Evolutionary conservation across 2,113 vertebrate species (phyloP).

Genomic region (Monopterus albus): DNA sequence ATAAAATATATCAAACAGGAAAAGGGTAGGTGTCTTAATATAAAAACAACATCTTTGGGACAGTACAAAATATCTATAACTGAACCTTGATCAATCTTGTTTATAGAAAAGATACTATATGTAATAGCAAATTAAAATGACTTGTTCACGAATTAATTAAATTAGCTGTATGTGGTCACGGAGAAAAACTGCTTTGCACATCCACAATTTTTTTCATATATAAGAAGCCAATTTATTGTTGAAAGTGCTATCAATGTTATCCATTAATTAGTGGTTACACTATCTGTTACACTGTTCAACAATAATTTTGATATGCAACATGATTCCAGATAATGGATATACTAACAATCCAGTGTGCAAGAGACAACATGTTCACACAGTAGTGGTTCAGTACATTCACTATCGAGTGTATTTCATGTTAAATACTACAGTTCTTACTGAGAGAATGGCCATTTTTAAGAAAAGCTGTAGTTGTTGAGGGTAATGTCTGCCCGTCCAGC

Average conservation of each 20-base stretch:
- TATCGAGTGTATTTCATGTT: slow-evolving; percentile 9
- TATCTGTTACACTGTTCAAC: neutral
- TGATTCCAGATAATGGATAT: neutral
- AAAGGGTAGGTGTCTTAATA: too few species aligned
- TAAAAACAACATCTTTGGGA: neutral
- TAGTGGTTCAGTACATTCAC: neutral
- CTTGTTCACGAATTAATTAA: neutral
- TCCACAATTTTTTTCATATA: neutral
- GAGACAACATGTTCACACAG: neutral
- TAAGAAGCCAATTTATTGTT: slow-evolving; percentile 6
- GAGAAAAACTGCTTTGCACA: neutral
- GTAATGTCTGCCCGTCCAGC: slow-evolving; percentile 49
- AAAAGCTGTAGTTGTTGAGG: slow-evolving; percentile 63
- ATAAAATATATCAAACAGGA: neutral
- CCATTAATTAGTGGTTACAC: neutral
- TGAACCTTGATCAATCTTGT: too few species aligned
- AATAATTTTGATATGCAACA: neutral
- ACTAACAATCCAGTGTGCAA: slow-evolving; percentile 15
- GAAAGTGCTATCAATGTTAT: neutral
- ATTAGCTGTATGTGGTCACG: neutral
- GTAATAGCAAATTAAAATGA: neutral
- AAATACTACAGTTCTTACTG: slow-evolving; percentile 7
- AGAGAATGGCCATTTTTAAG: slow-evolving; percentile 31
- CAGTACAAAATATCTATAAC: neutral
- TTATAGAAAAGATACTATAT: too few species aligned